Evolutionary conservation across 2,797 vertebrate species (phyloP), one percentile per base, ranked within the genome.

Genomic region (Aplochiton taeniatus): DNA sequence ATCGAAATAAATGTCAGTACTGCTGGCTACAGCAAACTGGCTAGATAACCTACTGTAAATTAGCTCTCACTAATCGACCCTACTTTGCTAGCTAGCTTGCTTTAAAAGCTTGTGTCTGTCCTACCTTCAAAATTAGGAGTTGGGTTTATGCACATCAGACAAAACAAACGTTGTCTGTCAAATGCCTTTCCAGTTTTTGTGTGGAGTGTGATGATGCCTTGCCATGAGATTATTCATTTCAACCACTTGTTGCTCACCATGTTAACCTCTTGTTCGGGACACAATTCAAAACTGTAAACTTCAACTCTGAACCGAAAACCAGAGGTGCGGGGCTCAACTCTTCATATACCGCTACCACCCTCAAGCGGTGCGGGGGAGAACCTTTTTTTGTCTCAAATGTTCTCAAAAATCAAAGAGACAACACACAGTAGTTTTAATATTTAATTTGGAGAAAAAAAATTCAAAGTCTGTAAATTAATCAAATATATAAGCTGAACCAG

Each of bases 231-330:
- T 31, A 31, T 31, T 31, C 31, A 31, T 31, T 31, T 31, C 31
- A 31, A 31, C 31, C 31, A 31, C 31, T 31, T 31, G 31, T 13
- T 41, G 10, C 3, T 48, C 46, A 48, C 10, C 12, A 12, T 48
- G 13, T 48, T 52, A 18, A 8, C 51, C 1, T 13, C 46, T 31
- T 31, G 31, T n/a, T 51, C 42, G 19, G 45, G 13, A 60, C 60
- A 52, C 59, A 60, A 70, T 70, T 70, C 73, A 75, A 67, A 72
- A 59, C 19, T 13, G 59, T 58, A 50, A 59, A 54, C 63, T 46
- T 43, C 9, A 70, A 55, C 63, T 51, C 42, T 62, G 8, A 69
- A 62, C 48, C 44, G 41, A 20, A 58, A 50, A 17, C 18, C 50
- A 64, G 63, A 43, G 45, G 51, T n/a, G 58, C 11, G 46, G 16